Conservation (phyloP, 2,113 vertebrate species). For the Mobula hypostoma region DNA sequence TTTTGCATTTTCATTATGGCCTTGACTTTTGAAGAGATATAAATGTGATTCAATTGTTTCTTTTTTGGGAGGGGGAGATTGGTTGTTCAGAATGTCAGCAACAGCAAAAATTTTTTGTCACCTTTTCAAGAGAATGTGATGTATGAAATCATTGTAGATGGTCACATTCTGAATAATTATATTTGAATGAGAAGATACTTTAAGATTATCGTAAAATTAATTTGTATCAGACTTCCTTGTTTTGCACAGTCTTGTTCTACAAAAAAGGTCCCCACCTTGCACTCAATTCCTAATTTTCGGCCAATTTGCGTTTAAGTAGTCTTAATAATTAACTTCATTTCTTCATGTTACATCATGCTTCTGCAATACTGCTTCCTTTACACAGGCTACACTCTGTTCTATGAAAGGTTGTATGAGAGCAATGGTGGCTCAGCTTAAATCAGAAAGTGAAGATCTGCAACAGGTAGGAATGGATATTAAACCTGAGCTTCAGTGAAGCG, state of each 20-base stretch:
- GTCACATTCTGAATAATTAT: not conserved
- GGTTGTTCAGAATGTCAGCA: not conserved
- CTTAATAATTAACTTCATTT: not conserved
- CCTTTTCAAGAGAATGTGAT: not conserved
- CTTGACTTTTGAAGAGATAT: too few relatives aligned
- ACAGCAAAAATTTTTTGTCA: not conserved
- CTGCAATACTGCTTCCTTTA: slow-evolving; percentile 22
- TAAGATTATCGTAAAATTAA: not conserved
- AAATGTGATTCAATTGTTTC: not conserved
- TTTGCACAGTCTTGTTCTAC: not conserved
- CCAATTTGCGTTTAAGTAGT: not conserved
- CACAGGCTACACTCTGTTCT: slow-evolving; percentile 87
- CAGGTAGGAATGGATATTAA: slow-evolving; percentile 64
- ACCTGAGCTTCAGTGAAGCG: not conserved
- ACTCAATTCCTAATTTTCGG: not conserved
- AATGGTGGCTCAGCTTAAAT: slow-evolving; percentile 92
- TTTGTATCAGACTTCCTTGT: not conserved
- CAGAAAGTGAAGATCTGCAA: slow-evolving; percentile 95
- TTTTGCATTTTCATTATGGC: not conserved
- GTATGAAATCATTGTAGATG: not conserved
- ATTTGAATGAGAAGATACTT: not conserved
- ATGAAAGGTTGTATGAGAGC: slow-evolving; percentile 99
- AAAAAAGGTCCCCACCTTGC: not conserved
- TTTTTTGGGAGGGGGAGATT: not conserved
- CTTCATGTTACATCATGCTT: not conserved